Conservation (phyloP, 2,113 vertebrate species). For the Nibea albiflora region DNA sequence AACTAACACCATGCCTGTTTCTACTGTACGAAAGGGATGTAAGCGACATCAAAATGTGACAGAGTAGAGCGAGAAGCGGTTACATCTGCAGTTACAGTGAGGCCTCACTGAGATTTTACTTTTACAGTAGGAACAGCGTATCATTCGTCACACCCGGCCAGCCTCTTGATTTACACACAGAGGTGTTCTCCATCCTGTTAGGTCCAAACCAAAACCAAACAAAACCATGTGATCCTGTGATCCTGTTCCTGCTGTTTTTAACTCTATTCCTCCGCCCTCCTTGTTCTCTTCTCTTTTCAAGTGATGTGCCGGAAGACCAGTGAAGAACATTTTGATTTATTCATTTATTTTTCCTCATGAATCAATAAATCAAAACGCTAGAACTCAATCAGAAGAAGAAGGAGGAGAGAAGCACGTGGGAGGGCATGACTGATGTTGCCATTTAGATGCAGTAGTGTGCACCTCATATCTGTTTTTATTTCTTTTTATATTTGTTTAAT, state of each 20-base stretch:
- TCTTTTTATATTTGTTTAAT: background rate
- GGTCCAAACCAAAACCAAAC: no score
- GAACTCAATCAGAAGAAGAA: constrained; percentile 27
- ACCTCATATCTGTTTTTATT: background rate
- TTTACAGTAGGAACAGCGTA: no score
- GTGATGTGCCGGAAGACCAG: constrained; percentile 65
- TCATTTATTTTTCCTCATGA: constrained; percentile 50
- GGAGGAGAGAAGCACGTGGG: background rate
- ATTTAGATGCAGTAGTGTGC: constrained; percentile 8
- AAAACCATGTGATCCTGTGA: background rate
- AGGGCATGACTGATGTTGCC: constrained; percentile 4
- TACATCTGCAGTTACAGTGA: background rate
- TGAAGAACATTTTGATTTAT: constrained; percentile 69
- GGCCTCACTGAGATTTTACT: background rate
- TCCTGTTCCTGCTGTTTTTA: background rate
- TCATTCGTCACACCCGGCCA: background rate
- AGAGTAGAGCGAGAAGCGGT: background rate
- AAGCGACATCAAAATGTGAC: background rate
- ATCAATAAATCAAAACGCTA: constrained; percentile 62
- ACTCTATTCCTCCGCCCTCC: constrained; percentile 25
- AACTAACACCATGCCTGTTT: background rate
- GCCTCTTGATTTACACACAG: background rate
- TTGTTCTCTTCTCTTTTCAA: constrained; percentile 79
- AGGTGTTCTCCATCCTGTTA: background rate
- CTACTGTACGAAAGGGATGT: no score